Percentiles rank a stretch among this genome's conserved stretches.
phyloP scores from a whole-genome alignment of 2,113 vertebrate genomes.

The Menidia beryllina region DNA sequence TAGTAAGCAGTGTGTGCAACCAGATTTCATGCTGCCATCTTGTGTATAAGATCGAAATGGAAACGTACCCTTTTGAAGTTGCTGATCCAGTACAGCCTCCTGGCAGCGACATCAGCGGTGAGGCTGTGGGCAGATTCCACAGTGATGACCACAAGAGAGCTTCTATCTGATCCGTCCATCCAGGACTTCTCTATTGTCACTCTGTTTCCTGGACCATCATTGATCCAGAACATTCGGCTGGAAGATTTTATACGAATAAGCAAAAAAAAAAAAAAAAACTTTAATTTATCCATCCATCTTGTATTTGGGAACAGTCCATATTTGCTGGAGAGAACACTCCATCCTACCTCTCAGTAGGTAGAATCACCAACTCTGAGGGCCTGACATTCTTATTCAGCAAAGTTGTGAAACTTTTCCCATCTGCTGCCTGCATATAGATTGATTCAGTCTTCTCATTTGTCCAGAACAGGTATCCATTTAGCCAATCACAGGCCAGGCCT shows the following conservation, averaged over 20 bases:
- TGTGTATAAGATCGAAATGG: not conserved
- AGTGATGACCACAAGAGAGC: conserved; percentile 78
- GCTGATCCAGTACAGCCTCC: conserved; percentile 91
- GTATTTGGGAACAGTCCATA: not conserved
- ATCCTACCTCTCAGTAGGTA: conserved; percentile 85
- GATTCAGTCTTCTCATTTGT: conserved; percentile 79
- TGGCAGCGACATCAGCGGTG: conserved; percentile 82
- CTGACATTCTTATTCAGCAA: conserved; percentile 85
- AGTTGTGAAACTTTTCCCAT: conserved; percentile 82
- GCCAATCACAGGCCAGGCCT: conserved; percentile 90
- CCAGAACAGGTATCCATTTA: conserved; percentile 91
- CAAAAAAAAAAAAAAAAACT: too few species aligned
- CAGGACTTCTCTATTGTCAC: conserved; percentile 85
- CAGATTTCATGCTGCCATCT: not conserved
- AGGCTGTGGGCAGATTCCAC: conserved; percentile 85
- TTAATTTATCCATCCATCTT: not conserved
- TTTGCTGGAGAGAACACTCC: not conserved
- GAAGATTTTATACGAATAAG: not conserved
- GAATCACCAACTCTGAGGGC: conserved; percentile 86
- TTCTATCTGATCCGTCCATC: conserved; percentile 88
- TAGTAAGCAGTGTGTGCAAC: not conserved
- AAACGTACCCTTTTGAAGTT: conserved; percentile 84
- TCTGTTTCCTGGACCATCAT: conserved; percentile 71
- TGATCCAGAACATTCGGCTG: conserved; percentile 91
- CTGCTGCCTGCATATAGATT: conserved; percentile 82